These are phyloP conservation scores for Silvanus unidentatus DNA, from an alignment of 2,888 invertebrate species.

Conservation along the genomic window DNA sequence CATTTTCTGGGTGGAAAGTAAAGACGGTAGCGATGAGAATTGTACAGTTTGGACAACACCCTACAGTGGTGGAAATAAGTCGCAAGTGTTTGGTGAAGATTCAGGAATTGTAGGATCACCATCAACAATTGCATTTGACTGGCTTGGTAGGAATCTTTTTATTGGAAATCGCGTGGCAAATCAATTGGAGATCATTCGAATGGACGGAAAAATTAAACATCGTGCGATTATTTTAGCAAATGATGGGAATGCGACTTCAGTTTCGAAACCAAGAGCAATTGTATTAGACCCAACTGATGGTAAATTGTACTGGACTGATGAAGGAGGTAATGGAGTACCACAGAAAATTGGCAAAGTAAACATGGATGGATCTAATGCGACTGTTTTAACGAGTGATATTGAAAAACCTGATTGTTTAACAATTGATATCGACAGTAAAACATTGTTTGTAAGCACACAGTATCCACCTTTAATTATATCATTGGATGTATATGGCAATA, in stretches of 20 bases:
- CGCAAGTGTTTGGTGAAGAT: slow-evolving; percentile 73
- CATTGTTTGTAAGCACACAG: slow-evolving; percentile 83
- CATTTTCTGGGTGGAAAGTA: slow-evolving; percentile 83
- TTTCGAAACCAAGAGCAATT: slow-evolving; percentile 81
- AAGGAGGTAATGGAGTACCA: slow-evolving; percentile 84
- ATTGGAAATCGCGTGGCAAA: slow-evolving; percentile 86
- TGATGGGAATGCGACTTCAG: slow-evolving; percentile 77
- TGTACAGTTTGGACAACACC: slow-evolving; percentile 82
- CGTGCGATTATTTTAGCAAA: slow-evolving; percentile 83
- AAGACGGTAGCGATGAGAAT: slow-evolving; percentile 68
- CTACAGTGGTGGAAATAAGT: slow-evolving; percentile 78
- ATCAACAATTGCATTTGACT: slow-evolving; percentile 89
- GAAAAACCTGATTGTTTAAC: slow-evolving; percentile 79
- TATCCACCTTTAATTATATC: slow-evolving; percentile 66
- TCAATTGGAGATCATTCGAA: slow-evolving; percentile 82
- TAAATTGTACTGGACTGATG: slow-evolving; percentile 94
- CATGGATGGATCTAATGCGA: slow-evolving; percentile 85
- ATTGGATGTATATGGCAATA: slow-evolving; percentile 68
- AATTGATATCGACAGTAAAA: slow-evolving; percentile 74
- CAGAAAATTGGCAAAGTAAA: slow-evolving; percentile 84
- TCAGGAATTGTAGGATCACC: slow-evolving; percentile 88
- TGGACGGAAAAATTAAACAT: slow-evolving; percentile 79
- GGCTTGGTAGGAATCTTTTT: slow-evolving; percentile 92
- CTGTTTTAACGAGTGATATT: slow-evolving; percentile 64
- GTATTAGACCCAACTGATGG: slow-evolving; percentile 91